Base-by-base conservation (phyloP, 2,797 vertebrate genomes). In the Ficedula albicollis region DNA sequence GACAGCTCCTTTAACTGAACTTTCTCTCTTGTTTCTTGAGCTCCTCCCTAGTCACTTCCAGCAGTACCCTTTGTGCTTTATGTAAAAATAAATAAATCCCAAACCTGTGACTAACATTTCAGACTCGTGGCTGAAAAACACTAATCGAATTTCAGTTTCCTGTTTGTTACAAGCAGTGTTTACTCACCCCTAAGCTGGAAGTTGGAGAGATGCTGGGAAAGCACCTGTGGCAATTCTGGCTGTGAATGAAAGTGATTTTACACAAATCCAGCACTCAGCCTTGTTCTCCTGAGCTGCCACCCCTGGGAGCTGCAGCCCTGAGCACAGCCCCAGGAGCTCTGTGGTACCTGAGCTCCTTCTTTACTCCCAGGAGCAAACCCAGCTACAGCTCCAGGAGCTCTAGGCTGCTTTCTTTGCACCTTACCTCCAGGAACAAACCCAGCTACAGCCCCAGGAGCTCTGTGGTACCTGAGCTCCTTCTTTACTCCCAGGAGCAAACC, bases 171-270 rank as follows among this genome's bases (percentile, higher is more conserved):
- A 2, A 38, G 59, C 2, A 15, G 5, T 1, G 22, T 14, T 81
- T 44, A 8, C 52, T 55, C 18, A 25, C 8, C 19, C 15, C 41
- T 10, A 5, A 23, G 39, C n/a, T 78, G 67, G 59, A 20, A 67
- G 38, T 4, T 36, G 72, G 39, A 52, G n/a, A 66, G 55, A 18
- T 46, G 64, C 70, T 85, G 82, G 63, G 52, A 74, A 49, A 17
- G 3, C 38, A n/a, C 11, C 5, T 0, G 29, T 5, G 51, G 44
- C 39, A 20, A 4, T 17, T 51, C 34, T 48, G 63, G 3, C 22
- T 26, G 3, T 23, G 2, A 6, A 38, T 6, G 13, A 5, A 27
- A 46, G 41, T 0, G 15, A 1, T 72, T 67, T 26, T 30, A 13
- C 9, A 44, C 36, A 1, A 3, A 30, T 13, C n/a, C n/a, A 15